Conservation (phyloP, 2,797 vertebrate species). For the Scleropages formosus region DNA sequence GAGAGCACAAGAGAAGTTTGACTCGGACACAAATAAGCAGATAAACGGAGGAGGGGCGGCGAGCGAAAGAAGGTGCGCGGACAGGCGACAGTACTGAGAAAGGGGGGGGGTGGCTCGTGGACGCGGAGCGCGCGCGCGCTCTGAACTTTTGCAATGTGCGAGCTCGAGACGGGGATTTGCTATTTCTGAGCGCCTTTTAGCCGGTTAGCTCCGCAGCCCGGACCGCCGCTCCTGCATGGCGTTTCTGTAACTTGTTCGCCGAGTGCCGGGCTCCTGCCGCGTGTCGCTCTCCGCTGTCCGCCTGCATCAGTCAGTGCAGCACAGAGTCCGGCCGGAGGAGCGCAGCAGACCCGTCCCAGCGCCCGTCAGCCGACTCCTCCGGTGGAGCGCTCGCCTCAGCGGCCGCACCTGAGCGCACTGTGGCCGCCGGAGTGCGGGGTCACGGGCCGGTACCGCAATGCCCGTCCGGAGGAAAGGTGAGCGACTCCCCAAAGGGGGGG, state of each 20-base stretch:
- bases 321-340: too few species aligned
- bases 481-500: too few species aligned
- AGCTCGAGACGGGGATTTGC: slow-evolving; percentile 40
- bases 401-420: slow-evolving; percentile 28
- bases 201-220: not conserved
- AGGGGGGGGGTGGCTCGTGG: slow-evolving; percentile 33
- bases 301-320: too few species aligned
- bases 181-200: slow-evolving; percentile 37
- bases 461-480: slow-evolving; percentile 90
- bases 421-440: slow-evolving; percentile 33
- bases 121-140: slow-evolving; percentile 24
- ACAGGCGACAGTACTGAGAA: not conserved
- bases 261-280: too few species aligned
- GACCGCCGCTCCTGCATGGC: not conserved
- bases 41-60: slow-evolving; percentile 28
- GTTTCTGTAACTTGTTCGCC: too few species aligned
- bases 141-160: slow-evolving; percentile 37
- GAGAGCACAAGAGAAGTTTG: slow-evolving; percentile 59
- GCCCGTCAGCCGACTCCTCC: not conserved
- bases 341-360: too few species aligned
- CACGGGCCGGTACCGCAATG: slow-evolving; percentile 63
- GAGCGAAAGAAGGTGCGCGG: slow-evolving; percentile 30
- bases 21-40: slow-evolving; percentile 53
- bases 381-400: slow-evolving; percentile 34
- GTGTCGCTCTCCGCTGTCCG: too few species aligned